phyloP scores from a whole-genome alignment of 2,797 vertebrate species.

The Liasis olivaceus region DNA sequence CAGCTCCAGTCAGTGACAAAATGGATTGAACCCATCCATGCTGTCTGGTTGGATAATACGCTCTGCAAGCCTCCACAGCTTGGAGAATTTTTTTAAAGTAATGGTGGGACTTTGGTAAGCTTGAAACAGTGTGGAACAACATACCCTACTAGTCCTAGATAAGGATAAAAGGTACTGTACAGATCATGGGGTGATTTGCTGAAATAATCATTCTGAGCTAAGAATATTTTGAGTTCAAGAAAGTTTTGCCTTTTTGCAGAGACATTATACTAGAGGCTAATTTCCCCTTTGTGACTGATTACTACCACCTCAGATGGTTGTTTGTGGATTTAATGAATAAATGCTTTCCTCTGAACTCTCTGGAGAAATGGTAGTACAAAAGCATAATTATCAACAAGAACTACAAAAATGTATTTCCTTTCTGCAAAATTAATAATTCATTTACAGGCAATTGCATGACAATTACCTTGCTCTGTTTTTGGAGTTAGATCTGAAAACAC shows the following conservation, averaged over 20 bases:
- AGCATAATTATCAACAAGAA: background rate
- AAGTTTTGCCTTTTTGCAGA: background rate
- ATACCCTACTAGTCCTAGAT: background rate
- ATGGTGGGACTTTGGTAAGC: background rate
- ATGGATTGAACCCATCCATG: background rate
- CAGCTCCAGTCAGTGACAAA: background rate
- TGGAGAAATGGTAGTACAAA: background rate
- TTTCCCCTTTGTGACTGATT: background rate
- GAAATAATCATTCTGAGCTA: background rate
- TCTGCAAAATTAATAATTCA: background rate
- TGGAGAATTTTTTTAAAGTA: background rate
- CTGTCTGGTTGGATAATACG: background rate
- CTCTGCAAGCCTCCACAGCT: background rate
- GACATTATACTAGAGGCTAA: background rate
- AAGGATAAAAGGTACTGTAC: background rate
- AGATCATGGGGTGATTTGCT: background rate
- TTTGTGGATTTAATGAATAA: background rate
- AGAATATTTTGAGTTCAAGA: background rate
- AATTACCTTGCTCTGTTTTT: background rate
- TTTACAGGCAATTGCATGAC: background rate
- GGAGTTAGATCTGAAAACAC: background rate
- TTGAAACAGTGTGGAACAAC: background rate
- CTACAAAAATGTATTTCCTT: background rate
- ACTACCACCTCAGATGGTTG: background rate
- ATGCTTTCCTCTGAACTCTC: background rate